Evolutionary conservation across 1,140 invertebrate species (phyloP).

Genomic region (Monochamus saltuarius): DNA sequence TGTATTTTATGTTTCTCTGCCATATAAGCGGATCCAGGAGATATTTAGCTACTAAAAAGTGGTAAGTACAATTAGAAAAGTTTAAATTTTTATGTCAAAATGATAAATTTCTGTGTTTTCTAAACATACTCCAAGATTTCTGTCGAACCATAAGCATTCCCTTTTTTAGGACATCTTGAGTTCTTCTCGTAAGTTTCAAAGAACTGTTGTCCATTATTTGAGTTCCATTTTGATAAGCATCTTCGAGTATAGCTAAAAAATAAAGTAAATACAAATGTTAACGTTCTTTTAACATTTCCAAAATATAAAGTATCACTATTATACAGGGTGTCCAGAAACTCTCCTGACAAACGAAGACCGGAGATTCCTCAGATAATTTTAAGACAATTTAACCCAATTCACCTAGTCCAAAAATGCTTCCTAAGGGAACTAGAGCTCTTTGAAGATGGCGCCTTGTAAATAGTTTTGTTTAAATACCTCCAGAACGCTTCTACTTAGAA

Average conservation of each 20-base stretch:
- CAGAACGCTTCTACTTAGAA: too few species aligned
- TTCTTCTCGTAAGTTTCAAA: conserved; percentile 13
- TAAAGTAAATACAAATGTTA: too few species aligned
- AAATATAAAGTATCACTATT: too few species aligned
- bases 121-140: conserved; percentile 10
- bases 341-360: too few species aligned
- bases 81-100: neutral
- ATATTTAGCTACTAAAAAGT: conserved; percentile 1
- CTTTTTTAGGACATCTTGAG: conserved; percentile 20
- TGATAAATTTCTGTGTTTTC: neutral
- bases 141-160: neutral
- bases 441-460: too few species aligned
- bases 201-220: conserved; percentile 29
- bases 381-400: too few species aligned
- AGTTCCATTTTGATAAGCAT: conserved; percentile 26
- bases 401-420: too few species aligned
- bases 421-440: too few species aligned
- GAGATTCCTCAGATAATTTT: too few species aligned
- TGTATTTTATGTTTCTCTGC: conserved; percentile 26
- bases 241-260: conserved; percentile 24
- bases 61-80: neutral
- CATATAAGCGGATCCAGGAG: conserved; percentile 27
- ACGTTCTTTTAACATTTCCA: too few species aligned
- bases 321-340: too few species aligned
- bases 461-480: too few species aligned